Percentiles rank a stretch among this genome's conserved stretches.
These are phyloP conservation scores for Calidris pugnax DNA, from an alignment of 2,113 vertebrate genomes.

Conservation along the genomic window DNA sequence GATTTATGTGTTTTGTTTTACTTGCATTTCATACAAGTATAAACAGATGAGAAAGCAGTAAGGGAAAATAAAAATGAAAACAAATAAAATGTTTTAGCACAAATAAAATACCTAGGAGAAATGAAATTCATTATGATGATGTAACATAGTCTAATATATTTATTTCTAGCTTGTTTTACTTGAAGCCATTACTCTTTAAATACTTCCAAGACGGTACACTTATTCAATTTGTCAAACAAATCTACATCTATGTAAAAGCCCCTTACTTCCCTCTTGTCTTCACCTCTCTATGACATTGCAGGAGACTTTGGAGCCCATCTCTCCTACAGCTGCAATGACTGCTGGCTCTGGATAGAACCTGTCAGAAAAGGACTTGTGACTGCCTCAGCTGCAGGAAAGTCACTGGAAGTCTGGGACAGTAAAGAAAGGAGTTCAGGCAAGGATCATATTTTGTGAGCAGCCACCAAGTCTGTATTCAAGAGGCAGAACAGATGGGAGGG, in stretches of 20 bases:
- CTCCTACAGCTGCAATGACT: background rate
- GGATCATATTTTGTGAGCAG: background rate
- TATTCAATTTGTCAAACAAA: background rate
- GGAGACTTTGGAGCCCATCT: background rate
- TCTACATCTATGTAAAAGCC: background rate
- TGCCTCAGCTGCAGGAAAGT: background rate
- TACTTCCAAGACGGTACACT: background rate
- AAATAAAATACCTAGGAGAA: background rate
- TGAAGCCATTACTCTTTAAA: background rate
- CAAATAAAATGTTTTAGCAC: background rate
- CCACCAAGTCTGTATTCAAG: background rate
- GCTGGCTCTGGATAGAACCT: background rate
- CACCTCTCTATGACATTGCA: background rate
- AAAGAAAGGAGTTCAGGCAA: background rate
- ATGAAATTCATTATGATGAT: background rate
- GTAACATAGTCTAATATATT: background rate
- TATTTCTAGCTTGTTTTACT: background rate
- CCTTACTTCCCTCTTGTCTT: background rate
- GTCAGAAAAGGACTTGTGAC: background rate
- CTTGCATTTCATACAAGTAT: background rate
- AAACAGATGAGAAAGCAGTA: background rate
- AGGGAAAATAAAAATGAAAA: background rate
- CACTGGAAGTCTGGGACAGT: background rate
- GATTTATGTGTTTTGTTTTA: conserved; percentile 19
- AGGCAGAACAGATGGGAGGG: background rate